Evolutionary conservation across 92 coral and sea anemone species (phyloP), one percentile per base, ranked within the genome.

Genomic region (Actinernus sp.): DNA sequence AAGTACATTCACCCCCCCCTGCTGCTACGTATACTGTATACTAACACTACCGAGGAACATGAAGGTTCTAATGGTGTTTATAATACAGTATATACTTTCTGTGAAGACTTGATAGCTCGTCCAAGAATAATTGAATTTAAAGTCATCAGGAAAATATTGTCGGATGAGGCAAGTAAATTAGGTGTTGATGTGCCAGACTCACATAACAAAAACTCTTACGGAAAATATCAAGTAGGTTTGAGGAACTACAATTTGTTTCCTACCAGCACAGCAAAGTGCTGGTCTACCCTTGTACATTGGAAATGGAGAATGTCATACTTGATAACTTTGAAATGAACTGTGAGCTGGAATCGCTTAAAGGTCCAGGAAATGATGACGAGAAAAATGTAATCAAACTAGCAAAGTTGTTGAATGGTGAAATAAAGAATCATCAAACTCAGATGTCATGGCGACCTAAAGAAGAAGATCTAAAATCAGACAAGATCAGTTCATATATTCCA

Each of bases 391-490:
- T 74, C 21, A 73, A 56, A 24, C 54, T 52, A 46, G 62, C 89
- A 11, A 19, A 21, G 40, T 40, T 75, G 23, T 4, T 84, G 9
- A 56, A 70, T 71, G 40, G 31, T 33, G 61, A 84, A 59, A 60
- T 76, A 23, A 76, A 76, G 63, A 58, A 55, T 68, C 84, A 34
- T 59, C 49, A 52, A 34, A 63, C 63, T 28, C 78, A 68, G 52
- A 76, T 76, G 84, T 68, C 80, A 20, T 83, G 90, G 90, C 90
- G 83, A 54, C 73, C 88, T 40, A 30, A 66, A 28, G 88, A 66
- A 30, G 33, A 66, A 13, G 71, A 81, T 21, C 74, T 74, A 61
- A 58, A 47, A 26, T 66, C 73, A 53, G 59, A 51, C 1, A 65
- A 59, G 50, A 46, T 50, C 14, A 23, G 18, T 55, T 39, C 12